Evolutionary conservation across 1,140 invertebrate genomes (phyloP).

Genomic region (Melipona quadrifasciata): DNA sequence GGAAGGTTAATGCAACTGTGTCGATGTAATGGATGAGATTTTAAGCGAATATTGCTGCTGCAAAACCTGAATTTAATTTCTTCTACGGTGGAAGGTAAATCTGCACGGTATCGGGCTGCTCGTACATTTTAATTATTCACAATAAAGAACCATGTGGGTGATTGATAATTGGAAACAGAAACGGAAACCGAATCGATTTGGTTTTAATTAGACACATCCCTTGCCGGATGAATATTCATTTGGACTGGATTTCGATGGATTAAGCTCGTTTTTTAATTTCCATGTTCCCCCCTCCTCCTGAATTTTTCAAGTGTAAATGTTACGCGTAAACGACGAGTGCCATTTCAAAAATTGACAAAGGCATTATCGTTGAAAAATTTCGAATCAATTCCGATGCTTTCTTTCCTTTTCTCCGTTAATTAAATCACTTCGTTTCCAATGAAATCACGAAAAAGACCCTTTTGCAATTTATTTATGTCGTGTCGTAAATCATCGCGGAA

Average conservation of each 20-base stretch:
- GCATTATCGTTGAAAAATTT: neutral
- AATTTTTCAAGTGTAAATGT: neutral
- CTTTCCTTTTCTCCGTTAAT: neutral
- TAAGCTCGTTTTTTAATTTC: neutral
- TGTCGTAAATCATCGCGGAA: neutral
- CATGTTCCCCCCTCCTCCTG: neutral
- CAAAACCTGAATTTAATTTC: neutral
- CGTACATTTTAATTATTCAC: constrained; percentile 24
- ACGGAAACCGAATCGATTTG: constrained; percentile 6
- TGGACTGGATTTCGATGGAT: neutral
- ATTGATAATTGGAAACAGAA: constrained; percentile 28
- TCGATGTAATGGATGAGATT: neutral
- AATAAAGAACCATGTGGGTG: constrained; percentile 12
- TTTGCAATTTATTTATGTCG: neutral
- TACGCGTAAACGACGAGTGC: neutral
- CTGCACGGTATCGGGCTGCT: neutral
- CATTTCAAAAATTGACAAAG: neutral
- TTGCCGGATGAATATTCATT: neutral
- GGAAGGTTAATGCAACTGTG: neutral
- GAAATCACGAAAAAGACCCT: no score
- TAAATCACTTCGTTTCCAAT: neutral
- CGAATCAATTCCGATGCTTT: neutral
- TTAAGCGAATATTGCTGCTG: neutral
- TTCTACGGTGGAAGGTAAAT: neutral
- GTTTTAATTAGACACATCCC: constrained; percentile 15